Evolutionary conservation across 1,140 invertebrate genomes (phyloP), one percentile per base, ranked within the genome.

Genomic region (Drosophila murphyi): DNA sequence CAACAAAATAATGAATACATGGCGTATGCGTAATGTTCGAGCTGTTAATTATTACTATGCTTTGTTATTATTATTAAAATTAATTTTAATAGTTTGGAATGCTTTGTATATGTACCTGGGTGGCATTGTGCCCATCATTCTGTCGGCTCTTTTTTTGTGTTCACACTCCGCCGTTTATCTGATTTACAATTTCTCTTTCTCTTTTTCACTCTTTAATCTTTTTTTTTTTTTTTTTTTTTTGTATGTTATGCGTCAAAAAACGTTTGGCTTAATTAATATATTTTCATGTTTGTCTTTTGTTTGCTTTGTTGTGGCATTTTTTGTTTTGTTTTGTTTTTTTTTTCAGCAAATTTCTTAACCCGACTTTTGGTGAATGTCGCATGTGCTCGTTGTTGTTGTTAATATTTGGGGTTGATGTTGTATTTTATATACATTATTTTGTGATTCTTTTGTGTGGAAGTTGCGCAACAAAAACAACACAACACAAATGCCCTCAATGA

Each of bases 81-180:
- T 78, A 72, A 76, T 78, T 76, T 77, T 10, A 76, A 70, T 74
- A 88, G 68, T 81, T 80, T 73, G 62, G 55, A 72, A 74, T 74
- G 57, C 59, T 78, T 62, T 70, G 70, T 72, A 81, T 81, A 90
- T 92, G 78, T 92, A 92, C 91, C 91, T 92, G 90, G 91, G 91
- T 80, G 91, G 91, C 91, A 92, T 92, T 85, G 91, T 92, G 82
- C 89, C 91, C 91, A 92, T 92, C 89, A 91, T 91, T 89, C 90
- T 92, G 83, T 80, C 80, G 81, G 52, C 72, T 82, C 52, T 89
- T 81, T 81, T 68, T 72, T 62, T 63, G 62, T 72, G 50, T 77
- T 51, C 59, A 68, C 68, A 69, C 73, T 85, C 56, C 85, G 71
- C 48, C 47, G 80, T 50, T 88, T 75, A 71, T 67, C 78, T 67